phyloP scores from a whole-genome alignment of 2,797 vertebrate genomes.

The Erethizon dorsatum region DNA sequence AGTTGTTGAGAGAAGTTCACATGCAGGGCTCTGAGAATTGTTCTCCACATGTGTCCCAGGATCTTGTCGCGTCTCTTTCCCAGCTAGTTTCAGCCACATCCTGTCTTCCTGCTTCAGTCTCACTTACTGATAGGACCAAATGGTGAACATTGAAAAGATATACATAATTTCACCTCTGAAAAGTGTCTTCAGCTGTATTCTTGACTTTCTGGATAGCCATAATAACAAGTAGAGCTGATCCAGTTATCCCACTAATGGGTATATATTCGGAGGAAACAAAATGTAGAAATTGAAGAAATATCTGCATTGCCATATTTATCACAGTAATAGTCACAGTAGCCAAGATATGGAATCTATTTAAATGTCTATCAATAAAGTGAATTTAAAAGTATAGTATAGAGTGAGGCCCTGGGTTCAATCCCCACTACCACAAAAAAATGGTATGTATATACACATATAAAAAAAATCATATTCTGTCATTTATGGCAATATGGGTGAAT shows the following conservation, averaged over 20 bases:
- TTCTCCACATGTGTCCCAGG: not conserved
- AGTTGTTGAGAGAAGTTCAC: not conserved
- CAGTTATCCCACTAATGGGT: not conserved
- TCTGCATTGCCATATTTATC: not conserved
- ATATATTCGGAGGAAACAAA: not conserved
- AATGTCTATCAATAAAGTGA: not conserved
- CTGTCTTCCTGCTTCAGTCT: not conserved
- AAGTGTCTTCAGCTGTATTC: not conserved
- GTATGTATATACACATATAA: not conserved
- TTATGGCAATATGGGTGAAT: not conserved
- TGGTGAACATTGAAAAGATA: not conserved
- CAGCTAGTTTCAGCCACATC: not conserved
- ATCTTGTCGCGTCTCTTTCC: not conserved
- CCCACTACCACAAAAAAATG: not conserved
- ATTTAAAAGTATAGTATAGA: not conserved
- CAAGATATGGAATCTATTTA: not conserved
- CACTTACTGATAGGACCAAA: not conserved
- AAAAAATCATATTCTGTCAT: not conserved
- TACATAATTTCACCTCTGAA: conserved; percentile 15
- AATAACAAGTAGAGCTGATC: not conserved
- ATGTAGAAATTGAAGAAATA: not conserved
- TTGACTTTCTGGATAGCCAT: conserved; percentile 5
- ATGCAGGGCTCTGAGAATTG: not conserved
- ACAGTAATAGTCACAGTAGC: not conserved
- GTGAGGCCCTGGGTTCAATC: not conserved